Conservation (phyloP, 1,140 invertebrate genomes). For the Propsilocerus akamusi region DNA sequence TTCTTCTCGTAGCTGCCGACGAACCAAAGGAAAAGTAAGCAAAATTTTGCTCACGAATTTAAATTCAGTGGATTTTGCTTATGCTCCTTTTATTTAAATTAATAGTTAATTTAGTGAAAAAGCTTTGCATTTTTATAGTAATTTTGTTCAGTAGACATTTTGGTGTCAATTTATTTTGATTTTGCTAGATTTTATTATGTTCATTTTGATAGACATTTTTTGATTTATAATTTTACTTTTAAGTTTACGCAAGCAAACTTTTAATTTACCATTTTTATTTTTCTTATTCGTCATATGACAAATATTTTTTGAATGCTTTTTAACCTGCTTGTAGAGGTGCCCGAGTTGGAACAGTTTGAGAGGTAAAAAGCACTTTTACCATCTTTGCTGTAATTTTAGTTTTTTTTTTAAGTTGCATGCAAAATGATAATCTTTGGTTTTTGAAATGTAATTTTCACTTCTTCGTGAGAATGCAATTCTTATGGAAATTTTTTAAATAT, state of each 20-base stretch:
- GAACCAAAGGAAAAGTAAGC: slow-evolving; percentile 71
- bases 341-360: not conserved
- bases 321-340: not conserved
- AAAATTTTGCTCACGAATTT: slow-evolving; percentile 7
- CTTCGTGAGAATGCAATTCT: not conserved
- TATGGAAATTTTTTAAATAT: not conserved
- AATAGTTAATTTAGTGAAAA: not conserved
- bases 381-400: not conserved
- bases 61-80: not conserved
- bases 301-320: too few species aligned
- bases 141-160: not conserved
- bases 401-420: not conserved
- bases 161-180: not conserved
- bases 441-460: not conserved
- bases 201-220: too few species aligned
- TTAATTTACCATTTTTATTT: too few species aligned
- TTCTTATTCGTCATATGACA: too few species aligned
- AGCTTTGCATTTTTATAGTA: not conserved
- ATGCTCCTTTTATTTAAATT: not conserved
- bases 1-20: slow-evolving; percentile 49
- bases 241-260: too few species aligned
- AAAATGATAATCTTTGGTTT: not conserved
- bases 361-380: not conserved
- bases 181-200: too few species aligned
- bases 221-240: too few species aligned